Evolutionary conservation across 2,888 invertebrate genomes (phyloP), one percentile per base, ranked within the genome.

Genomic region (Leucophenga montana): DNA sequence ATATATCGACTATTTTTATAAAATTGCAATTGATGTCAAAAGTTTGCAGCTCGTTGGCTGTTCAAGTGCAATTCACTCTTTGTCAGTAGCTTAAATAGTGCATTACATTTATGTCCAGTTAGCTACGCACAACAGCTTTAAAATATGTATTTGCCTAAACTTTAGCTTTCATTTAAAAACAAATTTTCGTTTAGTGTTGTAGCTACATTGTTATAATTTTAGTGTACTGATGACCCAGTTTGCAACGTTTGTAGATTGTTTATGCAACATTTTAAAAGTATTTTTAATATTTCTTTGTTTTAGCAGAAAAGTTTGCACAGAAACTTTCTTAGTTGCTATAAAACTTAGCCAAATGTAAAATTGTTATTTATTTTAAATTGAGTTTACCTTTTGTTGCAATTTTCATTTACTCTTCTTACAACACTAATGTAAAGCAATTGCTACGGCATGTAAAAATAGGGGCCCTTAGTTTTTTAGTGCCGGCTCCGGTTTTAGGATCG

Each of bases 361-460:
- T 27, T 61, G 33, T 39, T 13, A 61, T 61, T 61, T 61, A 61
- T 61, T 61, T 61, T 61, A 61, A 61, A 61, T 61, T 39, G 14
- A 33, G 20, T 61, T 61, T 61, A 39, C 44, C n/a, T 20, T 14
- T 33, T 39, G 39, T 8, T 39, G 20, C 61, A 61, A 61, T 61
- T 61, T 61, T 33, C 44, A 16, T 61, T 39, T 39, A 39, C 39
- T n/a, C 13, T 33, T 11, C n/a, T n/a, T n/a, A n/a, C n/a, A n/a
- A n/a, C n/a, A n/a, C n/a, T n/a, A n/a, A n/a, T n/a, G n/a, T n/a
- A n/a, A n/a, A n/a, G n/a, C n/a, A n/a, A n/a, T n/a, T n/a, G n/a
- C n/a, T n/a, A n/a, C n/a, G n/a, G n/a, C n/a, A n/a, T n/a, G n/a
- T n/a, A n/a, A n/a, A n/a, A n/a, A n/a, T n/a, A n/a, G n/a, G n/a